Conservation (phyloP, 2,113 vertebrate species). For the Gymnorhina tibicen region DNA sequence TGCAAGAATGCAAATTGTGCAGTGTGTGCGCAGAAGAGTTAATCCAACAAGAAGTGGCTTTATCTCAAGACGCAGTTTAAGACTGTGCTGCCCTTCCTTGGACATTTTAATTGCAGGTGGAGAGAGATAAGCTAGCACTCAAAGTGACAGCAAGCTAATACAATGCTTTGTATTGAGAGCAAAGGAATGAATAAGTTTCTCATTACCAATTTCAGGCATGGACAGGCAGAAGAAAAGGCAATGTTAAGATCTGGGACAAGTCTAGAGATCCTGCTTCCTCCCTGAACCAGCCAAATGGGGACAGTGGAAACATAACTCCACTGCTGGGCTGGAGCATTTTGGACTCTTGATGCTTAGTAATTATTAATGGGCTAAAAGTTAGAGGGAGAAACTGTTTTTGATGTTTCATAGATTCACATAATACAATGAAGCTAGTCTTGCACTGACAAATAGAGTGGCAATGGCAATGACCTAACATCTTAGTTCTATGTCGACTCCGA, state of each 20-base stretch:
- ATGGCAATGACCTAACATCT: background rate
- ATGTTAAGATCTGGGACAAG: background rate
- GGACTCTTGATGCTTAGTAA: background rate
- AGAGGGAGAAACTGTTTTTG: background rate
- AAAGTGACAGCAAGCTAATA: background rate
- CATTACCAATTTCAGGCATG: background rate
- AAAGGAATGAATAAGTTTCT: background rate
- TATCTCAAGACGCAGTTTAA: background rate
- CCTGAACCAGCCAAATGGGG: background rate
- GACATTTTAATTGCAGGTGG: background rate
- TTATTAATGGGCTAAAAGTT: background rate
- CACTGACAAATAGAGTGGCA: background rate
- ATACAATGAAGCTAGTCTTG: background rate
- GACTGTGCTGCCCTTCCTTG: background rate
- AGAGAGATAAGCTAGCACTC: background rate
- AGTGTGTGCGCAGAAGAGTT: background rate
- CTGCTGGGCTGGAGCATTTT: background rate
- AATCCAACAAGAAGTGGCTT: background rate
- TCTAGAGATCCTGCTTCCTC: background rate
- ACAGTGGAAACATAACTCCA: background rate
- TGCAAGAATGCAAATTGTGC: background rate
- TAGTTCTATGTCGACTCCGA: fast-evolving
- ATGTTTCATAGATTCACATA: background rate
- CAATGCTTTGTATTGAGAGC: background rate
- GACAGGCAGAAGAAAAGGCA: background rate